Conservation (phyloP, 2,888 invertebrate genomes). For the Heliothis peltigera region DNA sequence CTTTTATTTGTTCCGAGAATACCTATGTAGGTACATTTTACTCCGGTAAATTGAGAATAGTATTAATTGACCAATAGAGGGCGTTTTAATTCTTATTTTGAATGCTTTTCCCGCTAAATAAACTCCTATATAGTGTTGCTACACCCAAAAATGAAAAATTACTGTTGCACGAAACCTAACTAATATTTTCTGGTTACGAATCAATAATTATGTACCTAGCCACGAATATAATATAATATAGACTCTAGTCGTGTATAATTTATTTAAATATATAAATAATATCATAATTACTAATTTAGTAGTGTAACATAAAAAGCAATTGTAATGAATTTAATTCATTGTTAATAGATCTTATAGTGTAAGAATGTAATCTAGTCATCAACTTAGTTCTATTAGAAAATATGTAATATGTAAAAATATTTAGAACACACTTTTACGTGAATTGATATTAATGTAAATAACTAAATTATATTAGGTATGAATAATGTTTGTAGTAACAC, state of each 20-base stretch:
- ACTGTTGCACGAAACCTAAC: too few species aligned
- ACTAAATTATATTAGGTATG: slow-evolving; percentile 6
- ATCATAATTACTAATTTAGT: slow-evolving; percentile 30
- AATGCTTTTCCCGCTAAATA: too few species aligned
- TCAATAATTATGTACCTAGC: too few species aligned
- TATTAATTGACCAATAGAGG: too few species aligned
- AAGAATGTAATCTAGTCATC: slow-evolving; percentile 42
- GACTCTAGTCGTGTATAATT: slow-evolving; percentile 44
- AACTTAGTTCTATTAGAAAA: slow-evolving; percentile 15
- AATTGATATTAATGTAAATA: slow-evolving; percentile 6
- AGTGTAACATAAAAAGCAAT: slow-evolving; percentile 65
- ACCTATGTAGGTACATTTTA: too few species aligned
- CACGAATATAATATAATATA: too few species aligned
- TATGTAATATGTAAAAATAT: slow-evolving; percentile 30
- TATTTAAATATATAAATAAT: slow-evolving; percentile 34
- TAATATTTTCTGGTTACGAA: too few species aligned
- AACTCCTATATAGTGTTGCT: too few species aligned
- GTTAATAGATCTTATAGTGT: slow-evolving; percentile 26
- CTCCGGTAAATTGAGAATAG: too few species aligned
- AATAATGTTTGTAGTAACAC: slow-evolving; percentile 8
- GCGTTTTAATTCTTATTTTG: too few species aligned
- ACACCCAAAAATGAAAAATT: too few species aligned
- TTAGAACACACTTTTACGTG: slow-evolving; percentile 13
- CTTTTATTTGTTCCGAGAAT: too few species aligned
- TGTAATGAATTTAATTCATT: slow-evolving; percentile 75